Evolutionary conservation across 2,113 vertebrate species (phyloP), one percentile per base, ranked within the genome.

Genomic region (Channa maculata): DNA sequence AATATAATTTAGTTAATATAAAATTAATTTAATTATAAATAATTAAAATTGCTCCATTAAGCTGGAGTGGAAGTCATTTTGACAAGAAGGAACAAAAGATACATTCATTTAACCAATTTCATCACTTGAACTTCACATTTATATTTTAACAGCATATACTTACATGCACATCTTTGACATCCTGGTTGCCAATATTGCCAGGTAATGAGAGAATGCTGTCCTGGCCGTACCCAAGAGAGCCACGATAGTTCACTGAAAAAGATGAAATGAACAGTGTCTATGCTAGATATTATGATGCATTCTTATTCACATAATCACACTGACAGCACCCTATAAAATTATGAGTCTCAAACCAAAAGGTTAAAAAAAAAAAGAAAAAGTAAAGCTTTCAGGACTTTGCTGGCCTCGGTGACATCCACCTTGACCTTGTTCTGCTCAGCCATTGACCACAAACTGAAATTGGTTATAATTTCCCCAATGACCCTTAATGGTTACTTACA

Each of bases 91-190:
- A 24, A 24, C 24, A 24, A 24, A 24, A 24, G 24, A 24, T 24
- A 24, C 24, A 24, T 24, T 24, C 24, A 24, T 1, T 24, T 24
- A 24, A 24, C 24, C 24, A 24, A 24, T 24, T 24, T 24, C 24
- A 24, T 24, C 24, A 24, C 1, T 24, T 24, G 24, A 24, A 24
- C 24, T 24, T 24, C 1, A 24, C 24, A 24, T 24, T 24, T 24
- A 24, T 24, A 24, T 24, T 24, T 24, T 24, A 24, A 24, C 24
- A 24, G 4, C 52, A 36, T n/a, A n/a, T 57, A 75, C 77, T 88
- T 92, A 99, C 98, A 91, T 99, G 97, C 67, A 99, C 96, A 36
- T 99, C 98, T 13, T 69, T 91, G 51, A 99, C 97, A 0, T 99
- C 98, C 87, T 99, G 98, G 0, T 88, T 87, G 78, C 97, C 98